These are phyloP conservation scores for Eptatretus burgeri DNA, from an alignment of 2,113 vertebrate species.

Conservation along the genomic window DNA sequence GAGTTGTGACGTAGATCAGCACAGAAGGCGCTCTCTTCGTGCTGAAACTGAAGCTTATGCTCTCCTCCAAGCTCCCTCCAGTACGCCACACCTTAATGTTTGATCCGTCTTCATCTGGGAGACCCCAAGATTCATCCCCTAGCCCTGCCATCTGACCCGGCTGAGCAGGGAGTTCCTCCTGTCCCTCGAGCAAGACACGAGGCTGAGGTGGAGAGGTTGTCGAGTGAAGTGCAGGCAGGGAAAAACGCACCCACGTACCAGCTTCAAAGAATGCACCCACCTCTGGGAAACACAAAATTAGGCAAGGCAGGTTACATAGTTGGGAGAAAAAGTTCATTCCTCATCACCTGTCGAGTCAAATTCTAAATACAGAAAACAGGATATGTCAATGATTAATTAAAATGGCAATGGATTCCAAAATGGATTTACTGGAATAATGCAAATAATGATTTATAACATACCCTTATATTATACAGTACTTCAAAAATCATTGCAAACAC, in stretches of 20 bases:
- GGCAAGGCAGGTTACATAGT: no score
- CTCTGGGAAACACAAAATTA: not conserved
- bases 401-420: no score
- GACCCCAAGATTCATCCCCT: not conserved
- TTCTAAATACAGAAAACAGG: no score
- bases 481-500: no score
- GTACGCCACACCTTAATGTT: no score
- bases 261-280: conserved; percentile 1
- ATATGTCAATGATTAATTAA: no score
- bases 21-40: conserved; percentile 4
- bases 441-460: no score
- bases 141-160: not conserved
- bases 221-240: not conserved
- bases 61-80: not conserved
- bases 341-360: no score
- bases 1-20: not conserved
- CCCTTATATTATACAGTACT: no score
- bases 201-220: not conserved
- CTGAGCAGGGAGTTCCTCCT: not conserved
- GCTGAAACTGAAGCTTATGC: not conserved
- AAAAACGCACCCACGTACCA: conserved; percentile 1
- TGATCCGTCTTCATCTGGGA: not conserved
- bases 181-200: not conserved
- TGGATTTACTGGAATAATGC: no score
- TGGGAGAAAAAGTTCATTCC: no score